Evolutionary conservation across 2,888 invertebrate species (phyloP).

Genomic region (Serrognathus titanus): DNA sequence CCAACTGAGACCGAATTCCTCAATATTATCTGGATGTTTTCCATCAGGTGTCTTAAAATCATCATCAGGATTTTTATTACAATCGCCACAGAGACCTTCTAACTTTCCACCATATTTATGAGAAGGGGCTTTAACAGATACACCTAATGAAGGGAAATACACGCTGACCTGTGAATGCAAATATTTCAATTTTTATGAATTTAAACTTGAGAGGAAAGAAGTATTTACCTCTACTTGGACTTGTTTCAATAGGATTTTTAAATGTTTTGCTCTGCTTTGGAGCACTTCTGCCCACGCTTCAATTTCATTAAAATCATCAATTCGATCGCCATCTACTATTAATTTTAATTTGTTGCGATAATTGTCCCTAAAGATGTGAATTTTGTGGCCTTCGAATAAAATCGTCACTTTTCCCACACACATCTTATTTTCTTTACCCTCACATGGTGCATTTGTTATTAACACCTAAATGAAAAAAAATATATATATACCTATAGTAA

Average conservation of each 20-base stretch:
- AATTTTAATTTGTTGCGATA: slow-evolving; percentile 40
- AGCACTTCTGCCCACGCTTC: slow-evolving; percentile 62
- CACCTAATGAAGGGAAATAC: slow-evolving; percentile 50
- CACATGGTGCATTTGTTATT: slow-evolving; percentile 69
- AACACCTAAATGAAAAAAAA: slow-evolving; percentile 53
- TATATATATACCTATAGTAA: too few species aligned
- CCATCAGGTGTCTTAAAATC: slow-evolving; percentile 57
- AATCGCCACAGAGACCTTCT: slow-evolving; percentile 80
- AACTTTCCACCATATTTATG: slow-evolving; percentile 67
- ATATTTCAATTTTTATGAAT: not conserved
- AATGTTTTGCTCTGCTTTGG: slow-evolving; percentile 58
- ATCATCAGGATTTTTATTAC: slow-evolving; percentile 58
- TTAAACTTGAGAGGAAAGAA: not conserved
- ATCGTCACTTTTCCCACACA: slow-evolving; percentile 70
- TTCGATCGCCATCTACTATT: slow-evolving; percentile 49
- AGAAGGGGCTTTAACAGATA: slow-evolving; percentile 66
- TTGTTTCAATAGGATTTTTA: slow-evolving; percentile 61
- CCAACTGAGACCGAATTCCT: slow-evolving; percentile 58
- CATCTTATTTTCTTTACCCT: slow-evolving; percentile 52
- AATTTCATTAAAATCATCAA: slow-evolving; percentile 44
- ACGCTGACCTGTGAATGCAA: slow-evolving; percentile 42
- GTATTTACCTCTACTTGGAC: slow-evolving; percentile 66
- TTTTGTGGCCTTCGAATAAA: slow-evolving; percentile 60
- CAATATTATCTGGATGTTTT: slow-evolving; percentile 52
- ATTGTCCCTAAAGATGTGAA: slow-evolving; percentile 38